Conservation (phyloP, 2,888 invertebrate species). For the Caenorhabditis plicata region DNA sequence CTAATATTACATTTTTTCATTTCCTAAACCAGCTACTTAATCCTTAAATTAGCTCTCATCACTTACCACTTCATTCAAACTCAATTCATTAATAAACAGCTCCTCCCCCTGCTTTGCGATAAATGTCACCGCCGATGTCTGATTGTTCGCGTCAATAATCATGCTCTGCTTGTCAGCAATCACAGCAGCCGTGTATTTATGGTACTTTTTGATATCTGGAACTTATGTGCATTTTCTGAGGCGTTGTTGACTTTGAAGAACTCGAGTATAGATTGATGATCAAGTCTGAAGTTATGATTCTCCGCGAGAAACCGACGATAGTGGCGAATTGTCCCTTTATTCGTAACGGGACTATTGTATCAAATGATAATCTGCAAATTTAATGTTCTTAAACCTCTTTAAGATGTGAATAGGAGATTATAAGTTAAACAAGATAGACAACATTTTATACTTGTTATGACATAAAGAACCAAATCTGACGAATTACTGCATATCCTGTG, state of each 20-base stretch:
- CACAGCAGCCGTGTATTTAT: slow-evolving; percentile 17
- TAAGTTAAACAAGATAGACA: too few species aligned
- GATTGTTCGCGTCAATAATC: slow-evolving; percentile 17
- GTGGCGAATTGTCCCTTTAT: slow-evolving; percentile 13
- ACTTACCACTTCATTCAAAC: slow-evolving; percentile 21
- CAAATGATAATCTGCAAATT: slow-evolving; percentile 15
- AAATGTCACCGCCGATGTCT: slow-evolving; percentile 20
- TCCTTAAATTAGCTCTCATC: neutral
- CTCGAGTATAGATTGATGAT: slow-evolving; percentile 20
- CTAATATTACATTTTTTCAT: slow-evolving; percentile 13
- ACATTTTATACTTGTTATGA: too few species aligned
- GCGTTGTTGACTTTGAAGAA: neutral
- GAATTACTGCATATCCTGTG: too few species aligned
- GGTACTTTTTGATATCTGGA: slow-evolving; percentile 14
- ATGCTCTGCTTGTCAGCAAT: slow-evolving; percentile 16
- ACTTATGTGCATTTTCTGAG: neutral
- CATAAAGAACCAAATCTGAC: too few species aligned
- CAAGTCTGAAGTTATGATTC: slow-evolving; percentile 13
- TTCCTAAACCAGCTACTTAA: slow-evolving; percentile 4
- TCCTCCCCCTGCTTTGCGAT: slow-evolving; percentile 17
- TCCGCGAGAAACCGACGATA: slow-evolving; percentile 12
- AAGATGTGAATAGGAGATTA: too few species aligned
- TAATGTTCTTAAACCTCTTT: too few species aligned
- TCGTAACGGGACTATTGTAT: slow-evolving; percentile 10
- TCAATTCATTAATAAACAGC: slow-evolving; percentile 12